phyloP scores from a whole-genome alignment of 2,888 invertebrate species.

The Epinotia brunnichana region DNA sequence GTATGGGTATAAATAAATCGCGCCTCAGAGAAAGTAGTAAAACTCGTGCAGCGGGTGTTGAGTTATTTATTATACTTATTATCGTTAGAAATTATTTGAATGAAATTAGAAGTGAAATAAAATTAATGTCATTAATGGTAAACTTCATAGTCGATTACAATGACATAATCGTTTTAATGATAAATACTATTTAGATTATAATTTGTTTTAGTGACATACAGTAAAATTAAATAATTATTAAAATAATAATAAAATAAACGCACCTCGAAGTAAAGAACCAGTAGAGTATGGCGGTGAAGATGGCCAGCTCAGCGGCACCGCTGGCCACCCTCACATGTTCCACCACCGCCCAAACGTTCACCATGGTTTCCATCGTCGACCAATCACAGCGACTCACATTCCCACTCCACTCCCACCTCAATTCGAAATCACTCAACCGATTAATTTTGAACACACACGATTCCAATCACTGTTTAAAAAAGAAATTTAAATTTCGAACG shows the following conservation, averaged over 20 bases:
- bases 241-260: conserved; percentile 48
- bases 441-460: conserved; percentile 60
- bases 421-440: conserved; percentile 55
- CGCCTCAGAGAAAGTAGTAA: neutral
- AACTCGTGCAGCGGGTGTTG: neutral
- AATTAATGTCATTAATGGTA: neutral
- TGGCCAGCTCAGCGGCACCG: conserved; percentile 84
- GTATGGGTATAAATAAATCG: no score
- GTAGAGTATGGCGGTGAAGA: conserved; percentile 85
- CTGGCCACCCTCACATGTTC: conserved; percentile 82
- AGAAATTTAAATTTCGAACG: conserved; percentile 35
- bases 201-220: neutral
- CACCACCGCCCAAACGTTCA: conserved; percentile 78
- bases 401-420: conserved; percentile 66
- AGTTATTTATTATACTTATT: no score
- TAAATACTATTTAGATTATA: neutral
- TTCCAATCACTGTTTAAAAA: conserved; percentile 48
- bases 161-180: neutral
- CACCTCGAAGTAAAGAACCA: conserved; percentile 86
- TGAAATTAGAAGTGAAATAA: neutral
- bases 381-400: conserved; percentile 69
- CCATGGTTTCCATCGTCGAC: conserved; percentile 75
- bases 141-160: neutral
- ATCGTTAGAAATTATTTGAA: no score
- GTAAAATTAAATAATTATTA: conserved; percentile 14